Percentiles rank a stretch among this genome's conserved stretches.
phyloP scores from a whole-genome alignment of 2,113 vertebrate genomes.

The Scalopus aquaticus region DNA sequence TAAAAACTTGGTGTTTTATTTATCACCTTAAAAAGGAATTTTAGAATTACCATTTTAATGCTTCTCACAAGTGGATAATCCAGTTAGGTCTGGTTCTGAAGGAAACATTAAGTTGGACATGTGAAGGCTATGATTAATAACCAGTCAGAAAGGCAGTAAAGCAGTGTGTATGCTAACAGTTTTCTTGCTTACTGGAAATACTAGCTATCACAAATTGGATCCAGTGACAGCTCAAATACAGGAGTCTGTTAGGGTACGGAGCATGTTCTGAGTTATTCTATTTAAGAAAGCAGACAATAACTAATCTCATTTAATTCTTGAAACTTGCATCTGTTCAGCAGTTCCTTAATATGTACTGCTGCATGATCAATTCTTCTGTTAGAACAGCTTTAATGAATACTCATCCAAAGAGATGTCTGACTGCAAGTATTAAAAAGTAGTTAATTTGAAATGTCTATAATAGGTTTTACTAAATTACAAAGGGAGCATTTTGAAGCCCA shows the following conservation, averaged over 20 bases:
- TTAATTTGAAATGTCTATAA: conserved; percentile 59
- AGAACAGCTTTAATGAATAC: conserved; percentile 27
- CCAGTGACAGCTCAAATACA: neutral
- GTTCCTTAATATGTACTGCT: neutral
- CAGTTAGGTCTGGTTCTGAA: conserved; percentile 42
- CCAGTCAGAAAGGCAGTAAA: neutral
- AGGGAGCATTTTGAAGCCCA: conserved; percentile 67
- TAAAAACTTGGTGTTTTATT: neutral
- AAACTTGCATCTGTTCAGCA: neutral
- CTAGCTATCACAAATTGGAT: neutral
- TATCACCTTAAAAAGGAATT: neutral
- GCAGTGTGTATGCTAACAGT: neutral
- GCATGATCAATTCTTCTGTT: conserved; percentile 28
- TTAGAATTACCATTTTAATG: conserved; percentile 52
- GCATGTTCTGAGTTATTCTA: neutral
- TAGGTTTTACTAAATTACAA: conserved; percentile 57
- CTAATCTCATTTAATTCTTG: conserved; percentile 46
- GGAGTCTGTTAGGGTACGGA: neutral
- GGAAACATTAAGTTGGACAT: conserved; percentile 23
- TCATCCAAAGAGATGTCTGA: neutral
- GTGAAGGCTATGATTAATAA: neutral
- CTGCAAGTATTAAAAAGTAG: conserved; percentile 50
- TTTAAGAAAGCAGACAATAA: conserved; percentile 30
- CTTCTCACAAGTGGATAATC: conserved; percentile 47
- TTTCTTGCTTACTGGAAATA: conserved; percentile 45